Base-by-base conservation (phyloP, 2,797 vertebrate species). In the Gymnothorax reevesii region DNA sequence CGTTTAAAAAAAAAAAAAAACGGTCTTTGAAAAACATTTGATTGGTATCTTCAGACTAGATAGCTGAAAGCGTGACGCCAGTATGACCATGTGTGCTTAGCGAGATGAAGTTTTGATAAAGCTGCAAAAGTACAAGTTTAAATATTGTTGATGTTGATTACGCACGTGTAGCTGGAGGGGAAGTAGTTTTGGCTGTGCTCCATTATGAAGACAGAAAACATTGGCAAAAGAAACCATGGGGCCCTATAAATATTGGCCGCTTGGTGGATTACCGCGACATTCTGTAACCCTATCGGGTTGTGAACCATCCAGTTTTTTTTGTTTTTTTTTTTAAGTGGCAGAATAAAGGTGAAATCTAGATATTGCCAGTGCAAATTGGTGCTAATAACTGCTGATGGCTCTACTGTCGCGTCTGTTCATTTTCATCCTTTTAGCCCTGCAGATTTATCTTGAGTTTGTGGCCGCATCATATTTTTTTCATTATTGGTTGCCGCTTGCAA, bases 261-360 rank as follows among this genome's bases (percentile, higher is more conserved):
- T 2, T 71, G 69, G 69, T 33, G 25, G 27, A 71, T 15, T 77
- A 13, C 73, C 73, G 49, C 49, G 7, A 7, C 33, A 33, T 33
- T 49, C 69, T 2, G 4, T 6, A 69, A 69, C 1, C 10, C 22
- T 69, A 0, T 4, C 8, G 33, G 33, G 13, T 33, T 10, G 42
- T 77, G 20, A 77, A 77, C 73, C 73, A 77, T 77, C 33, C 33
- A 33, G 33, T 49, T 77, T 77, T 42, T 49, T 77, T 77, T 42
- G 33, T 49, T 77, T 77, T 42, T 49, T 77, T 77, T 42, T 15
- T 49, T 49, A 3, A 42, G 4, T 77, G 73, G 33, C 33, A 15
- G 33, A 17, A 42, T 4, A 77, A 77, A 4, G 15, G 7, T 1
- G 13, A 33, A 77, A 71, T 69, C 22, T 25, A 69, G 25, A 13